phyloP scores from a whole-genome alignment of 1,140 invertebrate genomes.

The Tetragonula clypearis region DNA sequence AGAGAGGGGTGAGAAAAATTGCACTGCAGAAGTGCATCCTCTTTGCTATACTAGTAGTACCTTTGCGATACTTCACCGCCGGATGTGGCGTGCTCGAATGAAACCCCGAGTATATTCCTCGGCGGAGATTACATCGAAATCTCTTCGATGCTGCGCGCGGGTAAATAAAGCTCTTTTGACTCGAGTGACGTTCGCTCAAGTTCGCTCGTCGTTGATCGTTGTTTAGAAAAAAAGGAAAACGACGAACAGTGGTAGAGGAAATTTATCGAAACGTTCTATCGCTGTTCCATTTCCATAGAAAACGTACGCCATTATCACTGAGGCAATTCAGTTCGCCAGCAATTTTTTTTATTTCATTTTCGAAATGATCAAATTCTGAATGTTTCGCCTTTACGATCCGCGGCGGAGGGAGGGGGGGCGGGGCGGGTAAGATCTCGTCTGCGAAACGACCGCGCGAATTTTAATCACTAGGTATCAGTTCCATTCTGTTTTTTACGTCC shows the following conservation, averaged over 20 bases:
- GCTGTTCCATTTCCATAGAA: too few species aligned
- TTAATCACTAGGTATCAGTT: neutral
- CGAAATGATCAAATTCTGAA: too few species aligned
- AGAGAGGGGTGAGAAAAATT: slow-evolving; percentile 48
- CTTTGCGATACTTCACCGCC: slow-evolving; percentile 27
- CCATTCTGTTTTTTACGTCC: too few species aligned
- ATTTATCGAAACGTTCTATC: too few species aligned
- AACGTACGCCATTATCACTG: too few species aligned
- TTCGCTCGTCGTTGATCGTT: slow-evolving; percentile 53
- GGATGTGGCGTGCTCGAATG: slow-evolving; percentile 24
- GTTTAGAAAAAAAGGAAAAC: slow-evolving; percentile 30
- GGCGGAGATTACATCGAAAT: neutral
- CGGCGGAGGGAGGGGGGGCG: too few species aligned
- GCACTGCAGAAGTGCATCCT: slow-evolving; percentile 38
- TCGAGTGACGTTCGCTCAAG: neutral
- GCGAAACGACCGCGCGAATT: neutral
- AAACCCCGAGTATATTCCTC: slow-evolving; percentile 27
- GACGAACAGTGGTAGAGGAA: neutral
- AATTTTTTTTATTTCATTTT: too few species aligned
- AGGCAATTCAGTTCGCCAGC: too few species aligned
- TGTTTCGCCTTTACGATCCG: too few species aligned
- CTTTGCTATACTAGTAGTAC: slow-evolving; percentile 7
- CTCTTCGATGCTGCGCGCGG: neutral
- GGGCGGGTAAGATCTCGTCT: too few species aligned
- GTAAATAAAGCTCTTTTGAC: slow-evolving; percentile 59